A percentile compares a stretch with the other conserved stretches of the same genome.
Conservation (phyloP, 2,797 vertebrate genomes). For the Scarus forsteni region DNA sequence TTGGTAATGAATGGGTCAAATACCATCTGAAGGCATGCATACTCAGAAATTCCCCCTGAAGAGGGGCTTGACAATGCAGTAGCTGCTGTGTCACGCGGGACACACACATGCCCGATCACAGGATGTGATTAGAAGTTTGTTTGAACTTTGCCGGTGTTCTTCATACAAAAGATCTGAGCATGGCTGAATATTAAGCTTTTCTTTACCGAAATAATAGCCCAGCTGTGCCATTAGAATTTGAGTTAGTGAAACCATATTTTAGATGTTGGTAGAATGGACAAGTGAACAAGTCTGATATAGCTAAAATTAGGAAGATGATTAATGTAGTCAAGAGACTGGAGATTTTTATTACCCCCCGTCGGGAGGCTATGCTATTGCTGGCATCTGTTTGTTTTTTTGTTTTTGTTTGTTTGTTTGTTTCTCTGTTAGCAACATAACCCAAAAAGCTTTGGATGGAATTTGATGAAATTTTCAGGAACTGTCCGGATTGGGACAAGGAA, state of each 20-base stretch:
- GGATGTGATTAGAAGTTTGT: neutral
- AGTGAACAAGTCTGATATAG: too few species aligned
- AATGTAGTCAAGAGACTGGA: too few species aligned
- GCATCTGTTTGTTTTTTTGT: too few species aligned
- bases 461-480: too few species aligned
- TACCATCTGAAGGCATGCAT: conserved; percentile 38
- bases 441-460: too few species aligned
- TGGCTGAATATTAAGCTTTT: neutral
- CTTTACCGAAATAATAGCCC: neutral
- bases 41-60: conserved; percentile 31
- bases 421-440: too few species aligned
- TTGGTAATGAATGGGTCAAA: conserved; percentile 74
- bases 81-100: conserved; percentile 15
- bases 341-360: too few species aligned
- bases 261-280: neutral
- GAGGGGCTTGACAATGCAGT: conserved; percentile 2
- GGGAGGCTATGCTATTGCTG: too few species aligned
- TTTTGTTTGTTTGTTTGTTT: too few species aligned
- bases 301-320: too few species aligned
- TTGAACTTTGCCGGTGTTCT: conserved; percentile 25
- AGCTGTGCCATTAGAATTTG: neutral
- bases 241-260: neutral
- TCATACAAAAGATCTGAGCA: neutral
- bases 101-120: conserved; percentile 4
- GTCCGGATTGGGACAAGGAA: too few species aligned